Percentiles rank a stretch among this genome's conserved stretches.
Evolutionary conservation across 1,140 invertebrate genomes (phyloP).

Genomic region (Apolygus lucorum): DNA sequence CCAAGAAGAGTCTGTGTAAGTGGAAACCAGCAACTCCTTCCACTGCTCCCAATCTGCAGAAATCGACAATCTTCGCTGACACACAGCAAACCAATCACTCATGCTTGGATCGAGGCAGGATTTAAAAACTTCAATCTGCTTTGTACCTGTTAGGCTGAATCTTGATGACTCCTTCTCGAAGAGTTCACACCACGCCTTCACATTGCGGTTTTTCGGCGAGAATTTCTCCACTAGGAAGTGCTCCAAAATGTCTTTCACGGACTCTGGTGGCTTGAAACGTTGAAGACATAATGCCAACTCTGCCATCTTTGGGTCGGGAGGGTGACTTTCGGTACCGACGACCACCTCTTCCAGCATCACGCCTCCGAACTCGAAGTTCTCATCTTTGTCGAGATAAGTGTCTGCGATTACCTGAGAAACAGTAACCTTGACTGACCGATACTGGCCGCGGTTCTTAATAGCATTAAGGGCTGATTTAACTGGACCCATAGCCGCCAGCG

Average conservation of each 20-base stretch:
- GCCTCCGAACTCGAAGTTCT: neutral
- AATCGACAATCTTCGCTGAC: neutral
- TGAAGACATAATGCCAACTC: neutral
- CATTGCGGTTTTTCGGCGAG: conserved; percentile 2
- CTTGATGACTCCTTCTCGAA: neutral
- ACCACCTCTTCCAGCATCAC: neutral
- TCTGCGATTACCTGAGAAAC: neutral
- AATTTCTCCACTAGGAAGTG: neutral
- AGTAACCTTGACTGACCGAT: neutral
- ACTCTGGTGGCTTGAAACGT: too few relatives aligned
- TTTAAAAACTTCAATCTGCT: neutral
- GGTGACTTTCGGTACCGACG: neutral
- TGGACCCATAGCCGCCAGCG: too few relatives aligned
- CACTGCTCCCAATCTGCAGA: neutral
- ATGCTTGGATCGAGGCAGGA: neutral
- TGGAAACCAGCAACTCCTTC: neutral
- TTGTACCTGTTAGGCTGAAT: neutral
- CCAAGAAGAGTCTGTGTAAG: conserved; percentile 33
- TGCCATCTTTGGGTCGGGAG: neutral
- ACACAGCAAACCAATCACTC: neutral
- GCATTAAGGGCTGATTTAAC: neutral
- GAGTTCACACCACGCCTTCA: neutral
- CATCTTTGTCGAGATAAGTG: neutral
- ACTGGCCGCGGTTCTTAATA: neutral
- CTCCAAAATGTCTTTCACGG: too few relatives aligned